phyloP scores from a whole-genome alignment of 2,113 vertebrate species.

The Aegotheles bennettii region DNA sequence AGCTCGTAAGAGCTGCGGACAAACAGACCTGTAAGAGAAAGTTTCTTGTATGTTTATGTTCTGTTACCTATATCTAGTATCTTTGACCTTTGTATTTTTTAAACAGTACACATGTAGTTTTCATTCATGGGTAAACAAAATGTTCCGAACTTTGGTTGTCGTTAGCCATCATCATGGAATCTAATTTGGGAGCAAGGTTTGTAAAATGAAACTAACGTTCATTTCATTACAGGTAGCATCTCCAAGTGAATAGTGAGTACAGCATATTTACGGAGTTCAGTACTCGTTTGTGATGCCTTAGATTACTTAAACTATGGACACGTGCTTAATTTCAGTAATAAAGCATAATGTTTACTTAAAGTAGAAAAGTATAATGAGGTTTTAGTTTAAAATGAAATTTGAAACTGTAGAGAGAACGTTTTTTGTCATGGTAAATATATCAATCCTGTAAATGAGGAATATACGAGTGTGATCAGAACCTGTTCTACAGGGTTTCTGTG shows the following conservation, averaged over 20 bases:
- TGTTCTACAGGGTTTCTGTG: not conserved
- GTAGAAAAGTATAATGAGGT: not conserved
- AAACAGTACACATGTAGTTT: not conserved
- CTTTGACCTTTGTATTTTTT: not conserved
- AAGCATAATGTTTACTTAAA: not conserved
- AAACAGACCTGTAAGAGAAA: not conserved
- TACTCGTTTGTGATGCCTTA: not conserved
- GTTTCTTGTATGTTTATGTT: not conserved
- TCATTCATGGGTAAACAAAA: not conserved
- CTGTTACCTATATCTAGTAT: not conserved
- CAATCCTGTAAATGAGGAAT: not conserved
- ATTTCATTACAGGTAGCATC: constrained; percentile 24
- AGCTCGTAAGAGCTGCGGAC: not conserved
- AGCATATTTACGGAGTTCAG: not conserved
- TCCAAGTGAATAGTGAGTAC: not conserved
- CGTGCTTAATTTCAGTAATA: not conserved
- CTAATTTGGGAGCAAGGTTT: not conserved
- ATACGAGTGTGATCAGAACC: not conserved
- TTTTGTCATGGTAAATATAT: not conserved
- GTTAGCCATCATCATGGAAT: not conserved
- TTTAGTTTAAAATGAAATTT: not conserved
- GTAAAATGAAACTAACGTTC: constrained; percentile 2
- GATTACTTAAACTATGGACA: not conserved
- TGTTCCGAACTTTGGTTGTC: not conserved
- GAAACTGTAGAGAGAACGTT: not conserved